phyloP scores from a whole-genome alignment of 30 jellyfish, hydroid and myxozoan species.

The Pelagia noctiluca region DNA sequence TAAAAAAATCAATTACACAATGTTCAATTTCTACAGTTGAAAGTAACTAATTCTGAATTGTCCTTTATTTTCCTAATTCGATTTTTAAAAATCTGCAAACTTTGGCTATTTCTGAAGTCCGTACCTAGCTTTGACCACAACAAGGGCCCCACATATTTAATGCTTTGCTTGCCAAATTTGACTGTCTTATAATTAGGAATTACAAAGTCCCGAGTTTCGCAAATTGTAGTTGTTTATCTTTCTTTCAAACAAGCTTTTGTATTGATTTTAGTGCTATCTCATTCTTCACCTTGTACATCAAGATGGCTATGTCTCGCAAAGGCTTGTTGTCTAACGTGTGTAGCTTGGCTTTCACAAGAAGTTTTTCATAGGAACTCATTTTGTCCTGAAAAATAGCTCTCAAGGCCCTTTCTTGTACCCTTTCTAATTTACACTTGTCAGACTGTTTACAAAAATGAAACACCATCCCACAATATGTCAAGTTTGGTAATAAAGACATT shows the following conservation, averaged over 20 bases:
- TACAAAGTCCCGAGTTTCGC: slow-evolving; percentile 12
- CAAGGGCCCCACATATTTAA: slow-evolving; percentile 1
- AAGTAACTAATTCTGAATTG: background rate
- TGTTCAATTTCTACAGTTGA: background rate
- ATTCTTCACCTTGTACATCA: slow-evolving; percentile 43
- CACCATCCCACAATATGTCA: slow-evolving; percentile 49
- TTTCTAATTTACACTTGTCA: slow-evolving; percentile 2
- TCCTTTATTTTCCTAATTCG: background rate
- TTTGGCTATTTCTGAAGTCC: background rate
- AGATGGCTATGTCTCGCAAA: slow-evolving; percentile 27
- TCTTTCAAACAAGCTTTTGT: background rate
- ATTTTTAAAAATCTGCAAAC: background rate
- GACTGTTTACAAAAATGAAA: slow-evolving; percentile 22
- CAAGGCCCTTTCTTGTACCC: slow-evolving; percentile 38
- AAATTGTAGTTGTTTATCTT: background rate
- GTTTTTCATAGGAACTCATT: slow-evolving; percentile 29
- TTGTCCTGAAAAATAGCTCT: slow-evolving; percentile 22
- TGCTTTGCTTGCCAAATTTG: slow-evolving; percentile 8
- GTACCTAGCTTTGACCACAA: background rate
- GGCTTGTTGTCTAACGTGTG: slow-evolving; percentile 20
- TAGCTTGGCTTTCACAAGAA: slow-evolving; percentile 14
- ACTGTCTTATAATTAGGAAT: slow-evolving; percentile 11
- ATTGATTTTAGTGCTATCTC: slow-evolving; percentile 1
- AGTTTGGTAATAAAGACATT: slow-evolving; percentile 39
- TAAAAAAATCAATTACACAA: background rate